Evolutionary conservation across 2,113 vertebrate species (phyloP).

Genomic region (Halichoerus grypus): DNA sequence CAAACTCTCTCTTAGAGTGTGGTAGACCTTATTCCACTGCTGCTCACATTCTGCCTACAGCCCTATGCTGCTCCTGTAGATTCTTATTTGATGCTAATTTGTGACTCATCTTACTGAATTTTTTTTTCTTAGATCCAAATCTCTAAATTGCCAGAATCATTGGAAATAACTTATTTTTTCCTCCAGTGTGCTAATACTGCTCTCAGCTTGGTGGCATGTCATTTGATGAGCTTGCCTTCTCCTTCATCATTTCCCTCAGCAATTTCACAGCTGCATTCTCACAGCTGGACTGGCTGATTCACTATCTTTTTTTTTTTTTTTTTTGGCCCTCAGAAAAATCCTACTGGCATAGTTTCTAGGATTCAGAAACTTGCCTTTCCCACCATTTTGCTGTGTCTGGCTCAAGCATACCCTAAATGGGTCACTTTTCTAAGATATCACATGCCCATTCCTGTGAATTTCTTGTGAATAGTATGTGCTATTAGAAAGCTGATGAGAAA

Average conservation of each 20-base stretch:
- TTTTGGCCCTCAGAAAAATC: constrained; percentile 59
- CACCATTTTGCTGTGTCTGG: constrained; percentile 60
- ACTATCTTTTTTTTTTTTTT: constrained; percentile 59
- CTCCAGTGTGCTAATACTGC: not conserved
- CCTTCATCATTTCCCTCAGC: constrained; percentile 17
- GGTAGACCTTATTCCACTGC: not conserved
- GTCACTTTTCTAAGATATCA: constrained; percentile 49
- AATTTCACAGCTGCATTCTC: constrained; percentile 63
- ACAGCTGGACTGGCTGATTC: constrained; percentile 67
- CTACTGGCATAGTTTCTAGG: constrained; percentile 54
- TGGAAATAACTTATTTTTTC: not conserved
- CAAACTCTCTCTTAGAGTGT: not conserved
- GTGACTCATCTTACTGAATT: not conserved
- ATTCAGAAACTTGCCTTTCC: constrained; percentile 60
- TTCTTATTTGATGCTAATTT: not conserved
- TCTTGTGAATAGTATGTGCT: constrained; percentile 47
- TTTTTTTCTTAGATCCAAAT: not conserved
- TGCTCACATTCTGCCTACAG: not conserved
- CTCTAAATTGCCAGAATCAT: not conserved
- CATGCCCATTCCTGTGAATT: constrained; percentile 48
- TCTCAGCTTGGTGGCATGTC: not conserved
- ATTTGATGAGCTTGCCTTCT: not conserved
- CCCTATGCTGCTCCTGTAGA: not conserved
- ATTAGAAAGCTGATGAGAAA: constrained; percentile 71
- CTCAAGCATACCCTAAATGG: not conserved